phyloP scores from a whole-genome alignment of 2,888 invertebrate genomes.

The Sycophila texana region DNA sequence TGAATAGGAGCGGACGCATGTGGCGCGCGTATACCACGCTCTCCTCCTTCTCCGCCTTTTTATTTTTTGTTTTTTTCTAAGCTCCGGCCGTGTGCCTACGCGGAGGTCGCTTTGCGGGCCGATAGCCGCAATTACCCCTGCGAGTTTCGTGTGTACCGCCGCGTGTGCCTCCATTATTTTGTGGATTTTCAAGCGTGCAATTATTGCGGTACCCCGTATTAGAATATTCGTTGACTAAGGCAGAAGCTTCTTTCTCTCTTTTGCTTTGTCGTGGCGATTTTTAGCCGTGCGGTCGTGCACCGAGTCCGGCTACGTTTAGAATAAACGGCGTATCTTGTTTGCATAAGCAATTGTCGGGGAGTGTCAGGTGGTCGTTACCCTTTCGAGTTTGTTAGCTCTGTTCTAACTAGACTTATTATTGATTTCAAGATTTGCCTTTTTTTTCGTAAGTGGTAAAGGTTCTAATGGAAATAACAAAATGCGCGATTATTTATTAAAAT shows the following conservation, averaged over 20 bases:
- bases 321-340: slow-evolving; percentile 2
- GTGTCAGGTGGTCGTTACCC: too few species aligned
- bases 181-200: slow-evolving; percentile 51
- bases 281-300: too few species aligned
- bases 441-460: neutral
- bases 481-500: too few species aligned
- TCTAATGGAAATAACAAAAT: neutral
- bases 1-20: slow-evolving; percentile 23
- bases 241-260: slow-evolving; percentile 33
- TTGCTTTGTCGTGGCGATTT: slow-evolving; percentile 1
- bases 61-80: neutral
- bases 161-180: slow-evolving; percentile 38
- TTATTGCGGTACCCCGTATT: slow-evolving; percentile 54
- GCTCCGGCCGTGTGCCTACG: neutral
- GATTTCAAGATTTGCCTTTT: too few species aligned
- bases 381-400: too few species aligned
- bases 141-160: slow-evolving; percentile 17
- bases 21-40: neutral
- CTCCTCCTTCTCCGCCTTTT: neutral
- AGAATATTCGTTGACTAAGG: slow-evolving; percentile 36
- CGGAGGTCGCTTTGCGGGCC: too few species aligned
- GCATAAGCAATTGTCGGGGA: neutral
- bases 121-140: slow-evolving; percentile 29
- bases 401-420: too few species aligned
- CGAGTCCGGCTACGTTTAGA: neutral